Evolutionary conservation across 2,797 vertebrate genomes (phyloP).

Genomic region (Petrocephalus sullivani): DNA sequence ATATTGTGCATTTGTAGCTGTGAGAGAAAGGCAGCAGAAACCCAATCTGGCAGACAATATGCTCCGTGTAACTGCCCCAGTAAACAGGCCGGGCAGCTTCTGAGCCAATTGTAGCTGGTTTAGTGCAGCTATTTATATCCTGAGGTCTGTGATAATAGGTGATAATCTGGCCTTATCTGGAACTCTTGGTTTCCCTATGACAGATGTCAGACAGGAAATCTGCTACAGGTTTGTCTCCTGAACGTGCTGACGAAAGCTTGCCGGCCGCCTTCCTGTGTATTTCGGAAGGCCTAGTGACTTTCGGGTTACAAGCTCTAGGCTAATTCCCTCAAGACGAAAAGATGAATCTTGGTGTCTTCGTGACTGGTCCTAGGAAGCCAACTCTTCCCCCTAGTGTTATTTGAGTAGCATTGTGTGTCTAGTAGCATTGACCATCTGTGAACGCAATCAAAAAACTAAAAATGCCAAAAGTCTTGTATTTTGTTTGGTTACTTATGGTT

Average conservation of each 20-base stretch:
- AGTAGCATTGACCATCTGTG: too few relatives aligned
- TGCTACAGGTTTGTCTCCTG: neutral
- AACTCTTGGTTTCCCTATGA: neutral
- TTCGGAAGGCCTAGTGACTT: neutral
- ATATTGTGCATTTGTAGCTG: neutral
- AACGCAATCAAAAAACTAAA: neutral
- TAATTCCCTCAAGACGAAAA: neutral
- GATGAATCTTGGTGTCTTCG: neutral
- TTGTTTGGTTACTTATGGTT: too few relatives aligned
- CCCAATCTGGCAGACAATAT: neutral
- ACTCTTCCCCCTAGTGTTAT: neutral
- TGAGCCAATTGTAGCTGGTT: neutral
- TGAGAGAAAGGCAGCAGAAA: neutral
- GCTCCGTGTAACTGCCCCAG: neutral
- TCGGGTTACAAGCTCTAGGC: neutral
- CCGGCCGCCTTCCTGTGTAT: neutral
- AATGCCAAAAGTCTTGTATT: neutral
- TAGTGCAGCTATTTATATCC: neutral
- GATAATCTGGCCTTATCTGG: slow-evolving; percentile 20
- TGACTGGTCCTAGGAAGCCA: neutral
- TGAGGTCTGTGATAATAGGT: neutral
- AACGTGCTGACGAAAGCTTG: too few relatives aligned
- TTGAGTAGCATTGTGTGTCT: neutral
- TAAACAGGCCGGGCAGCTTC: neutral
- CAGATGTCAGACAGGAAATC: neutral